phyloP scores from a whole-genome alignment of 2,113 vertebrate genomes.

The Ailurus styani region DNA sequence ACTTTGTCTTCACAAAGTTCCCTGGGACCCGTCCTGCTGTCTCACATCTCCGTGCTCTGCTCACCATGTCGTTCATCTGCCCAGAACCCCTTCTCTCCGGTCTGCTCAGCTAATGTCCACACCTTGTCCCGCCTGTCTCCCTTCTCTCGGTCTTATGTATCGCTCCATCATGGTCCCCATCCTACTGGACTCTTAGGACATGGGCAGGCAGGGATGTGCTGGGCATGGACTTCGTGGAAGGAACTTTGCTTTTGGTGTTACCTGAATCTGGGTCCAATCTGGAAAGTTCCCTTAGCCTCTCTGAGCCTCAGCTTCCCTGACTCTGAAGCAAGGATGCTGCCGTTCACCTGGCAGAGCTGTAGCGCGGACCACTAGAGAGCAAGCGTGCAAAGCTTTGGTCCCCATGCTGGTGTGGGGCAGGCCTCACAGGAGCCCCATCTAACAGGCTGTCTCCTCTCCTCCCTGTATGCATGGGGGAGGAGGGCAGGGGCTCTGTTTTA shows the following conservation, averaged over 20 bases:
- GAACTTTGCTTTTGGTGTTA: not conserved
- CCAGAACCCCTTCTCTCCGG: not conserved
- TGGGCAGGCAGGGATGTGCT: not conserved
- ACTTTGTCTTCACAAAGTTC: rapidly evolving
- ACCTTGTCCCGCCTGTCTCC: not conserved
- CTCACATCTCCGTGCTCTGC: not conserved
- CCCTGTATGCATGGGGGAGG: too few species aligned
- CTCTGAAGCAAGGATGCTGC: not conserved
- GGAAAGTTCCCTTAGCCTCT: not conserved
- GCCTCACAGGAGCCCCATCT: not conserved
- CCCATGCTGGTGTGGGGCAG: too few species aligned
- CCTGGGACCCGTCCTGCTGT: not conserved
- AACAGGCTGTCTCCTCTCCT: not conserved
- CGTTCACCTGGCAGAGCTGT: not conserved
- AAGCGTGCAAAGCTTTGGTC: not conserved
- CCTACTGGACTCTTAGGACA: rapidly evolving
- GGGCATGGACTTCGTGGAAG: not conserved
- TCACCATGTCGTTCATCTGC: rapidly evolving
- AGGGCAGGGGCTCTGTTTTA: not conserved
- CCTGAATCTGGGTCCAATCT: not conserved
- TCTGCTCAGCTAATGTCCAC: not conserved
- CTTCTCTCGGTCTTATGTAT: not conserved
- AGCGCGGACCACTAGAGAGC: not conserved
- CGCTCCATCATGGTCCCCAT: not conserved
- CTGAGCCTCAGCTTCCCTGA: not conserved